Evolutionary conservation across 2,888 invertebrate genomes (phyloP), one percentile per base, ranked within the genome.

Genomic region (Eueremaeus valkanovi): DNA sequence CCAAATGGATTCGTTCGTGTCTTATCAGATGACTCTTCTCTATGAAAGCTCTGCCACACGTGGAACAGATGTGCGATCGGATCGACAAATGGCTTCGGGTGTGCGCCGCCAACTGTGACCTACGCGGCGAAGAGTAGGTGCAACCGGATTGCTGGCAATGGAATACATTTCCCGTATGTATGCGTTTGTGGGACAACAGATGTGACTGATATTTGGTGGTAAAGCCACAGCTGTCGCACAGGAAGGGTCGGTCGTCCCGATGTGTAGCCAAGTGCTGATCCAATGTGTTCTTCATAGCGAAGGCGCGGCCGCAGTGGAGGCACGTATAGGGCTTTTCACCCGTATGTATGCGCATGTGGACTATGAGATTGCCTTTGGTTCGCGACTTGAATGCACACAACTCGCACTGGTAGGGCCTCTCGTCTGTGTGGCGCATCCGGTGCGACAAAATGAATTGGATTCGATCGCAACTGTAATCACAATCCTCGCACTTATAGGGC

Each of bases 181-280:
- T 87, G 74, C 89, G 83, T 79, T 87, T 87, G 81, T 89, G 89
- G 18, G 88, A 85, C 66, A 88, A 87, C 81, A 89, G 85, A 81
- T 89, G 88, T 79, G 88, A 88, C 78, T 88, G 85, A 81, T 87
- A 88, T 81, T 89, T 89, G 49, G 89, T 89, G 77, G 87, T 86
- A 81, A 89, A 90, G 11, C 88, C 88, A 83, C 89, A 90, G n/a
- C 86, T 85, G 78, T 89, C 88, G 81, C 89, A 90, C 0, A 86
- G 84, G 78, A 87, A 86, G n/a, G 86, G 87, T 78, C 88, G 86
- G 76, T 86, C 86, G 66, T 85, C 83, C 58, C 85, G 84, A 81
- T 88, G 88, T 1, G 85, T 86, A 58, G 86, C 84, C 80, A 86
- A 82, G 81, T 89, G 88, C 75, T 87, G 86, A 78, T 88, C 87